Conservation (phyloP, 2,888 invertebrate genomes). For the Hyposoter dolosus region DNA sequence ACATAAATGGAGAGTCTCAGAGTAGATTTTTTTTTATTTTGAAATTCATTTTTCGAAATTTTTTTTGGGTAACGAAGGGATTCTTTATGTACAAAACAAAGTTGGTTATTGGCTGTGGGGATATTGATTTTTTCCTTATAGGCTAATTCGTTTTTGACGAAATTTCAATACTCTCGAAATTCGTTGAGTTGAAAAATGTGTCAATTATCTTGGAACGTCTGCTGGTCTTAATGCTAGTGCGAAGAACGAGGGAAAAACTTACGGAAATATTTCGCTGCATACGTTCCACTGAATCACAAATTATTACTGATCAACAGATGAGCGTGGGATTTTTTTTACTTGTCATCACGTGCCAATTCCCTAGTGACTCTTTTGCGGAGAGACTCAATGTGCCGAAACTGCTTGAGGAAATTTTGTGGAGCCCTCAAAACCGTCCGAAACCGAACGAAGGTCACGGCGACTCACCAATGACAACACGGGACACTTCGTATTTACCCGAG, state of each 20-base stretch:
- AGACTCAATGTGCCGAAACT: conserved; percentile 70
- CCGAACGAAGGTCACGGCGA: conserved; percentile 20
- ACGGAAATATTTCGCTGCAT: background rate
- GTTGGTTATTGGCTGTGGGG: background rate
- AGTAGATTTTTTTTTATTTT: too few species aligned
- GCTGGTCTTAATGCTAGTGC: background rate
- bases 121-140: background rate
- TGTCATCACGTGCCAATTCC: conserved; percentile 53
- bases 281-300: background rate
- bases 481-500: conserved; percentile 72
- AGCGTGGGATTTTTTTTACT: conserved; percentile 60
- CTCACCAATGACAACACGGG: conserved; percentile 52
- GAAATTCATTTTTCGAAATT: too few species aligned
- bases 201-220: background rate
- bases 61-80: too few species aligned
- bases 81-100: too few species aligned
- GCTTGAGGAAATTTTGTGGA: conserved; percentile 58
- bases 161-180: background rate
- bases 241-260: background rate
- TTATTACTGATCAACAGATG: conserved; percentile 68
- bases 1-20: too few species aligned
- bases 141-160: background rate
- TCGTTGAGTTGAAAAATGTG: background rate
- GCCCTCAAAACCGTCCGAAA: conserved; percentile 24
- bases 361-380: conserved; percentile 57